Evolutionary conservation across 1,140 invertebrate genomes (phyloP).

Genomic region (Drosophila setifemur): DNA sequence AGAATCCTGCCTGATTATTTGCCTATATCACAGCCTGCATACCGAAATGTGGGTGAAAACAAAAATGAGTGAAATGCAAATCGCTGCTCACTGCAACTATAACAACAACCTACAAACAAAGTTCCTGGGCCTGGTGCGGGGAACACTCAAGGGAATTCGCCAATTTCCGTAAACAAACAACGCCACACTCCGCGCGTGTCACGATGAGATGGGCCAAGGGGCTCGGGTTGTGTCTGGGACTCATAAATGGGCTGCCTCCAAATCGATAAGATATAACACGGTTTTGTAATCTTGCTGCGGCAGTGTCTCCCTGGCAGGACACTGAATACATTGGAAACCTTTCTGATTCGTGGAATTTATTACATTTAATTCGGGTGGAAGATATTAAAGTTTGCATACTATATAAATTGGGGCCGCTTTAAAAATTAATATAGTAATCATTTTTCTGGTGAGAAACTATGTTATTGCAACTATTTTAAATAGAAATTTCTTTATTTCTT

Average conservation of each 20-base stretch:
- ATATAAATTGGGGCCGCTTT: too few species aligned
- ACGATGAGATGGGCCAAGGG: conserved; percentile 17
- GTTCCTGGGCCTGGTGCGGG: background rate
- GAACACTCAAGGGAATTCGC: conserved; percentile 3
- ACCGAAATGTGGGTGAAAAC: conserved; percentile 47
- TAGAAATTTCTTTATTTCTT: background rate
- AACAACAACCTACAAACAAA: conserved; percentile 81
- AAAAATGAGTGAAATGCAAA: conserved; percentile 54
- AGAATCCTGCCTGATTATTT: conserved; percentile 24
- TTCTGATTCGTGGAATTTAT: conserved; percentile 12
- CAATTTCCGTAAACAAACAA: conserved; percentile 55
- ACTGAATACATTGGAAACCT: conserved; percentile 8
- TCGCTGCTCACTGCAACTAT: conserved; percentile 68
- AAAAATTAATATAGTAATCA: too few species aligned
- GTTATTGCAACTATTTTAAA: background rate
- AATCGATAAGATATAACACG: conserved; percentile 59
- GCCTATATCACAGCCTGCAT: conserved; percentile 25
- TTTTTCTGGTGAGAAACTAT: too few species aligned
- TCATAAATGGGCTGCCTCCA: conserved; percentile 52
- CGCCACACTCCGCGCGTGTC: conserved; percentile 24
- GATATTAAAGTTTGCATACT: background rate
- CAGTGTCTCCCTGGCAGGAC: conserved; percentile 17
- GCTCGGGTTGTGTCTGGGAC: conserved; percentile 10
- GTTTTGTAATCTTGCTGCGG: conserved; percentile 32
- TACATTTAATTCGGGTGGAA: background rate